Conservation (phyloP, 2,113 vertebrate species). For the Sceloporus tristichus region DNA sequence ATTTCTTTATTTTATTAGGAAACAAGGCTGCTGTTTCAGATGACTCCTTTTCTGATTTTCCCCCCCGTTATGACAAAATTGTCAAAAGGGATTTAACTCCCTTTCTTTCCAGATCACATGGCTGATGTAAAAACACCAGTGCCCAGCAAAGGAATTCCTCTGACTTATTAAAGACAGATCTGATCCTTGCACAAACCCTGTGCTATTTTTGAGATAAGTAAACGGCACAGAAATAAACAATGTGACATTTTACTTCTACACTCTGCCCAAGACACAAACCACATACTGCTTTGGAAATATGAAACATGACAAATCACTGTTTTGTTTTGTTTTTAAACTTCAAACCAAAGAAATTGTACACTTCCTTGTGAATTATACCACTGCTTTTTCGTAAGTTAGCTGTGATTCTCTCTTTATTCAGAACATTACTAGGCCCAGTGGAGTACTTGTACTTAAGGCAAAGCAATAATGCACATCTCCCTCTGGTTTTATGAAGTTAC, state of each 20-base stretch:
- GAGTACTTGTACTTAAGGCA: slow-evolving; percentile 56
- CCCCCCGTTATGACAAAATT: slow-evolving; percentile 74
- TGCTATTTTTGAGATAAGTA: slow-evolving; percentile 80
- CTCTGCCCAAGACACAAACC: slow-evolving; percentile 74
- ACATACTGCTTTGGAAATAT: slow-evolving; percentile 70
- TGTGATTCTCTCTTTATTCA: slow-evolving; percentile 58
- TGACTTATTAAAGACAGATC: slow-evolving; percentile 75
- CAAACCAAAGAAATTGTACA: slow-evolving; percentile 71
- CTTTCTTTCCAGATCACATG: slow-evolving; percentile 63
- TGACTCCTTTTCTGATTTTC: slow-evolving; percentile 15
- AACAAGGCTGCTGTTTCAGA: slow-evolving; percentile 56
- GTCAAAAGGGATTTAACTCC: slow-evolving; percentile 76
- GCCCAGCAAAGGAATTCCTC: slow-evolving; percentile 62
- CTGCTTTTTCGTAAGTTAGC: slow-evolving; percentile 56
- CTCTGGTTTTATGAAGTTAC: background rate
- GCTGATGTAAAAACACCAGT: slow-evolving; percentile 60
- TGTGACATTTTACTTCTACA: slow-evolving; percentile 79
- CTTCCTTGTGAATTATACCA: slow-evolving; percentile 69
- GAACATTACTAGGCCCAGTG: slow-evolving; percentile 52
- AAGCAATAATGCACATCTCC: slow-evolving; percentile 41
- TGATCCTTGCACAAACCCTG: slow-evolving; percentile 63
- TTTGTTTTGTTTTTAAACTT: slow-evolving; percentile 72
- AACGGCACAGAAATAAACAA: slow-evolving; percentile 77
- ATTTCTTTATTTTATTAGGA: slow-evolving; percentile 60
- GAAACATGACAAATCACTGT: slow-evolving; percentile 76